Conservation (phyloP, 2,113 vertebrate species). For the Microtus ochrogaster region DNA sequence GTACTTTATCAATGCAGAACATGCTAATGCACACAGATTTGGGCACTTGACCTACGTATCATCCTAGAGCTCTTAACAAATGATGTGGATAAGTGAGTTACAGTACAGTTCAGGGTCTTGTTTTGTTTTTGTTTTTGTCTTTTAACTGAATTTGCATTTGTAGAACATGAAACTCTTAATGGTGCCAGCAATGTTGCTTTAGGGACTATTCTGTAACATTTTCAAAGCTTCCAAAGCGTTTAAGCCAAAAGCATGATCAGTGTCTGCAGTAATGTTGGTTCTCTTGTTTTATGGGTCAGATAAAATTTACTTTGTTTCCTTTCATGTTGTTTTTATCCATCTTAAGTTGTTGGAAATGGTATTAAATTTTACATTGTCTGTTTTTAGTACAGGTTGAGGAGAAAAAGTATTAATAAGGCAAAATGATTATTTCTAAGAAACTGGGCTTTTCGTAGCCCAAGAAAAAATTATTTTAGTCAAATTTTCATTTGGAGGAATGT, state of each 20-base stretch:
- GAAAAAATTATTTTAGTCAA: constrained; percentile 60
- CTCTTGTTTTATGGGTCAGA: constrained; percentile 92
- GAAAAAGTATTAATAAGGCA: constrained; percentile 63
- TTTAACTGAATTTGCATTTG: constrained; percentile 79
- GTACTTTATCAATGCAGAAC: constrained; percentile 78
- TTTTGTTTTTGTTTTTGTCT: background rate
- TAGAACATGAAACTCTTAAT: constrained; percentile 82
- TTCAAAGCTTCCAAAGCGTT: constrained; percentile 92
- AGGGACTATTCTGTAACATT: constrained; percentile 92
- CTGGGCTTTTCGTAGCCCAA: constrained; percentile 73
- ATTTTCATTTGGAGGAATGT: constrained; percentile 76
- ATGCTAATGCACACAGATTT: constrained; percentile 77
- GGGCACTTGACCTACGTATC: constrained; percentile 77
- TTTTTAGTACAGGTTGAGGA: constrained; percentile 70
- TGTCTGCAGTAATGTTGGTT: constrained; percentile 94
- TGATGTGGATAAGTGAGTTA: constrained; percentile 75
- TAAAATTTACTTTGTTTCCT: constrained; percentile 98
- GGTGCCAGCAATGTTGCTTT: constrained; percentile 97
- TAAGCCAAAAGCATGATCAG: constrained; percentile 95
- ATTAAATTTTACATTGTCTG: constrained; percentile 75
- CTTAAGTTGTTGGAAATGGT: constrained; percentile 80
- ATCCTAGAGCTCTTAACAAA: constrained; percentile 73
- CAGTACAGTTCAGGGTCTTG: constrained; percentile 74
- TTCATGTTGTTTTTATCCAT: constrained; percentile 85
- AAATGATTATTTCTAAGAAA: constrained; percentile 74